Evolutionary conservation across 30 jellyfish, hydroid and myxozoan genomes (phyloP).

Genomic region (Phacellophora camtschatica): DNA sequence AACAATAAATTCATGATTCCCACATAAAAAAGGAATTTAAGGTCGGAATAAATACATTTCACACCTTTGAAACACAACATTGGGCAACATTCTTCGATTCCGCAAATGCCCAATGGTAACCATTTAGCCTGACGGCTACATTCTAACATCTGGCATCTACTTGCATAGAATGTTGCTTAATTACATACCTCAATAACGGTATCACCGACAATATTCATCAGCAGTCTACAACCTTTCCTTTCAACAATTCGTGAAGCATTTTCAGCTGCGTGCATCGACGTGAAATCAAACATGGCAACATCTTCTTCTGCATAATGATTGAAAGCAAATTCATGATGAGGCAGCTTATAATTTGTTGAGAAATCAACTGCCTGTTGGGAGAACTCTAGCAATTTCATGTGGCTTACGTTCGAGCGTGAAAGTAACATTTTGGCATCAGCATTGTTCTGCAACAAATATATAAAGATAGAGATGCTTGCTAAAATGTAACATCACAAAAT

Average conservation of each 20-base stretch:
- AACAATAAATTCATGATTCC: too few relatives aligned
- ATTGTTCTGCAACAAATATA: conserved; percentile 42
- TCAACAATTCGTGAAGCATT: conserved; percentile 89
- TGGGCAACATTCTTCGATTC: too few relatives aligned
- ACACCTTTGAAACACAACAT: too few relatives aligned
- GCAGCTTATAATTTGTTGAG: conserved; percentile 88
- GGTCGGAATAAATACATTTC: too few relatives aligned
- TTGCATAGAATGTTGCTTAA: too few relatives aligned
- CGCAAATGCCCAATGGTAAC: too few relatives aligned
- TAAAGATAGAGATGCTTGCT: background rate
- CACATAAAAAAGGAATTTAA: too few relatives aligned
- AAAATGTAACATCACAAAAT: too few relatives aligned
- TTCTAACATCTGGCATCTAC: too few relatives aligned
- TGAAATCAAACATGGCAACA: conserved; percentile 96
- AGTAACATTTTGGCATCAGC: conserved; percentile 73
- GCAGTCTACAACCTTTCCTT: conserved; percentile 78
- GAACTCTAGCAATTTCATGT: conserved; percentile 44
- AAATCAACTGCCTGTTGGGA: conserved; percentile 96
- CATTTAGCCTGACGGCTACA: too few relatives aligned
- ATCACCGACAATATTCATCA: conserved; percentile 91
- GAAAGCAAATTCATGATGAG: conserved; percentile 93
- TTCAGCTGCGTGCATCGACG: conserved; percentile 93
- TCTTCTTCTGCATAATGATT: conserved; percentile 94
- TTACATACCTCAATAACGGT: conserved; percentile 85
- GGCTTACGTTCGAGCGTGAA: conserved; percentile 73